Conservation (phyloP, 2,888 invertebrate genomes). For the Drosophila atripex region DNA sequence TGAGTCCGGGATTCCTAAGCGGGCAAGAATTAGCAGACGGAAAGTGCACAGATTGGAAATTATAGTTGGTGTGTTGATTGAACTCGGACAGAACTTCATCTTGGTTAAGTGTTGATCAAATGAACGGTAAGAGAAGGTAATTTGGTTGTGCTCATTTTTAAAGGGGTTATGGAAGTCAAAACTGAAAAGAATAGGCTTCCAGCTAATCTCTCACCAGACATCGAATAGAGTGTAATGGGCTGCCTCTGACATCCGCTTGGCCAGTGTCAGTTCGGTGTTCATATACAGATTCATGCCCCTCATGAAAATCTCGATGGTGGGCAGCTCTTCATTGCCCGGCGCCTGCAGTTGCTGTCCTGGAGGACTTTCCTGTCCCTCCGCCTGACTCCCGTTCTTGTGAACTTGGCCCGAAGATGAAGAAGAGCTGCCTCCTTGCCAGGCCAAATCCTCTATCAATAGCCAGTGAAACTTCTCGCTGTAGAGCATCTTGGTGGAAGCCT, state of each 20-base stretch:
- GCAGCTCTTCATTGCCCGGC: conserved; percentile 57
- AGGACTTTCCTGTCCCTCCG: neutral
- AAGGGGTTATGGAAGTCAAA: neutral
- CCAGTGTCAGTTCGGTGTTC: conserved; percentile 83
- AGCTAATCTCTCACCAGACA: conserved; percentile 77
- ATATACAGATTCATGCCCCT: conserved; percentile 83
- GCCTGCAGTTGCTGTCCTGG: conserved; percentile 42
- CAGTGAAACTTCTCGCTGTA: conserved; percentile 84
- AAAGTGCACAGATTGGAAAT: conserved; percentile 32
- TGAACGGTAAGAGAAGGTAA: neutral
- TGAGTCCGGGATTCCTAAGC: conserved; percentile 85
- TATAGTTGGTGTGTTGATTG: conserved; percentile 33
- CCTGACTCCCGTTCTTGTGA: neutral
- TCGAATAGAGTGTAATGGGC: conserved; percentile 77
- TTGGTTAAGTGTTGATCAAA: conserved; percentile 5
- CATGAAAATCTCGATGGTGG: conserved; percentile 82
- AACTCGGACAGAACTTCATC: neutral
- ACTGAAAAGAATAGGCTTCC: neutral
- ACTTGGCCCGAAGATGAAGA: conserved; percentile 18
- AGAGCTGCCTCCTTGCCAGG: conserved; percentile 54
- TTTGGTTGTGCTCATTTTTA: too few species aligned
- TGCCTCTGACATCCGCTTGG: conserved; percentile 67
- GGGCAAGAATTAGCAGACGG: conserved; percentile 25
- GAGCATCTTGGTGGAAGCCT: conserved; percentile 83
- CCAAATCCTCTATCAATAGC: conserved; percentile 84